These are phyloP conservation scores for Sycobia sp. DNA, from an alignment of 1,140 invertebrate species.

Conservation along the genomic window DNA sequence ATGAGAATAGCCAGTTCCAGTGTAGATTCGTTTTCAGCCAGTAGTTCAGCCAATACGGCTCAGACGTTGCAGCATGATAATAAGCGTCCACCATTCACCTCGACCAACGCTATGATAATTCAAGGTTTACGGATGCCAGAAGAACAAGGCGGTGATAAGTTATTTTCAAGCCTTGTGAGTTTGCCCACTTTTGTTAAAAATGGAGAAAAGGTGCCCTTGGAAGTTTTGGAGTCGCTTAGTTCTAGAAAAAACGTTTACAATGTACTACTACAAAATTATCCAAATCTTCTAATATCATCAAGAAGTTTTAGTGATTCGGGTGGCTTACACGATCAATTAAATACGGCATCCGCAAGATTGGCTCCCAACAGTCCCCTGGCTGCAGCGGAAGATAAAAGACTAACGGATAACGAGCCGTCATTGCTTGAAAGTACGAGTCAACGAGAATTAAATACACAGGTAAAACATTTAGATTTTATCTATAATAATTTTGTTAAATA, in stretches of 20 bases:
- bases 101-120: conserved; percentile 51
- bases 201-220: conserved; percentile 75
- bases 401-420: conserved; percentile 34
- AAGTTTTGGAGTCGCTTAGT: conserved; percentile 75
- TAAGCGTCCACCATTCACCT: conserved; percentile 43
- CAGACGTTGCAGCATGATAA: conserved; percentile 51
- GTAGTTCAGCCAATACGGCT: conserved; percentile 69
- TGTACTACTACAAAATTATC: conserved; percentile 75
- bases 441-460: conserved; percentile 11
- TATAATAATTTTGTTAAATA: conserved; percentile 46
- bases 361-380: conserved; percentile 39
- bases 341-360: conserved; percentile 43
- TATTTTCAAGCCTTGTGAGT: conserved; percentile 79
- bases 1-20: conserved; percentile 65
- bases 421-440: neutral
- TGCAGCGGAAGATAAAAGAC: conserved; percentile 36
- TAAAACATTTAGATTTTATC: conserved; percentile 48
- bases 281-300: conserved; percentile 71
- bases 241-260: conserved; percentile 73
- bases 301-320: conserved; percentile 75
- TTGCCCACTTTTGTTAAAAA: conserved; percentile 82
- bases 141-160: conserved; percentile 54
- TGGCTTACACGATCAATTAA: conserved; percentile 50
- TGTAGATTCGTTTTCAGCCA: conserved; percentile 71
- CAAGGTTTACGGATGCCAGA: conserved; percentile 48